Evolutionary conservation across 2,888 invertebrate genomes (phyloP).

Genomic region (Tenthredo mesomela): DNA sequence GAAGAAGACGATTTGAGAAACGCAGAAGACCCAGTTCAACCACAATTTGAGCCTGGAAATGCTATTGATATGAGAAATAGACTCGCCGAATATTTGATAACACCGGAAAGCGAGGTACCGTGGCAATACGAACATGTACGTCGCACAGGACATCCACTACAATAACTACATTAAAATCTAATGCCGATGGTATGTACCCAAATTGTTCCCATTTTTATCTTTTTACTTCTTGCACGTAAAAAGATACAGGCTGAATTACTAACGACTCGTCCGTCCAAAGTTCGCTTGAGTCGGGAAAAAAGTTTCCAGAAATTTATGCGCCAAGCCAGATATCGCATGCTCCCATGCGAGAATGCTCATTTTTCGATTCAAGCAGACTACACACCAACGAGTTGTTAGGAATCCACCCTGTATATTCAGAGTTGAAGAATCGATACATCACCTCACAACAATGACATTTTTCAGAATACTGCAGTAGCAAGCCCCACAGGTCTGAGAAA

Average conservation of each 20-base stretch:
- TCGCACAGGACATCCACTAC: too few relatives aligned
- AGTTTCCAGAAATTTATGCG: too few relatives aligned
- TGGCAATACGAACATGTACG: too few relatives aligned
- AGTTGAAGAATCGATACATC: neutral
- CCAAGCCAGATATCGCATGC: too few relatives aligned
- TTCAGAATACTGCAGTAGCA: neutral
- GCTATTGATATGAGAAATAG: neutral
- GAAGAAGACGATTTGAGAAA: neutral
- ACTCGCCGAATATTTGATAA: neutral
- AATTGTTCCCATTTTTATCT: neutral
- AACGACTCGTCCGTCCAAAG: neutral
- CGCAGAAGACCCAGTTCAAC: neutral
- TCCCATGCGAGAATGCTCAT: too few relatives aligned
- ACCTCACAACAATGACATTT: neutral
- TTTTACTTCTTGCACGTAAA: neutral
- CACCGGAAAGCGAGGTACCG: too few relatives aligned
- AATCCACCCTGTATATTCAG: neutral
- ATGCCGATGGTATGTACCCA: neutral
- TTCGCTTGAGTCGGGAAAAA: neutral
- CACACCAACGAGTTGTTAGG: too few relatives aligned
- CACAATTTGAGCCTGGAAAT: neutral
- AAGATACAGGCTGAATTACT: conserved; percentile 1
- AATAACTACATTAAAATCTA: too few relatives aligned
- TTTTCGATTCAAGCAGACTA: too few relatives aligned
- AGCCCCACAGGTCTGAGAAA: neutral